These are phyloP conservation scores for Dipus sagitta DNA, from an alignment of 2,797 vertebrate genomes.

Conservation along the genomic window DNA sequence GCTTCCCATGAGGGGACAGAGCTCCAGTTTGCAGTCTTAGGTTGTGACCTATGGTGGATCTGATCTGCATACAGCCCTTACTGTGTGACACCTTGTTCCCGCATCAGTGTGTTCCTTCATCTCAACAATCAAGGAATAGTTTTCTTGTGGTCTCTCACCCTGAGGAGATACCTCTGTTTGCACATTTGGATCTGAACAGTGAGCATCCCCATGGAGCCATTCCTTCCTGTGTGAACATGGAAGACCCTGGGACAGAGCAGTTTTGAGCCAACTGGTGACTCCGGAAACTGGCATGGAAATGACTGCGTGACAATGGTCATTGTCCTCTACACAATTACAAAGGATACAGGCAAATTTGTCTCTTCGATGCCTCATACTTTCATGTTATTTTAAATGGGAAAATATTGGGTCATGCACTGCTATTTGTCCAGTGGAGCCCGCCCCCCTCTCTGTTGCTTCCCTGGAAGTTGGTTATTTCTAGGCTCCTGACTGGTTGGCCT, in stretches of 20 bases:
- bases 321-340: neutral
- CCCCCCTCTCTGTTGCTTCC: neutral
- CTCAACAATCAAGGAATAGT: neutral
- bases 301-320: neutral
- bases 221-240: no score
- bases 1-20: neutral
- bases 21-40: neutral
- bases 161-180: neutral
- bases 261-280: neutral
- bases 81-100: no score
- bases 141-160: neutral
- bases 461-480: neutral
- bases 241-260: neutral
- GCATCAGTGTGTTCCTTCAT: no score
- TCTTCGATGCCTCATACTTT: fast-evolving
- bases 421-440: fast-evolving
- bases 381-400: neutral
- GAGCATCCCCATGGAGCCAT: neutral
- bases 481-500: neutral
- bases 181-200: neutral
- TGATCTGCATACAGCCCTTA: neutral
- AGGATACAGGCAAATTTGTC: neutral
- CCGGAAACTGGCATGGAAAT: no score
- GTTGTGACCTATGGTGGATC: no score
- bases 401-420: neutral